Evolutionary conservation across 2,888 invertebrate genomes (phyloP), one percentile per base, ranked within the genome.

Genomic region (Phasia obesa): DNA sequence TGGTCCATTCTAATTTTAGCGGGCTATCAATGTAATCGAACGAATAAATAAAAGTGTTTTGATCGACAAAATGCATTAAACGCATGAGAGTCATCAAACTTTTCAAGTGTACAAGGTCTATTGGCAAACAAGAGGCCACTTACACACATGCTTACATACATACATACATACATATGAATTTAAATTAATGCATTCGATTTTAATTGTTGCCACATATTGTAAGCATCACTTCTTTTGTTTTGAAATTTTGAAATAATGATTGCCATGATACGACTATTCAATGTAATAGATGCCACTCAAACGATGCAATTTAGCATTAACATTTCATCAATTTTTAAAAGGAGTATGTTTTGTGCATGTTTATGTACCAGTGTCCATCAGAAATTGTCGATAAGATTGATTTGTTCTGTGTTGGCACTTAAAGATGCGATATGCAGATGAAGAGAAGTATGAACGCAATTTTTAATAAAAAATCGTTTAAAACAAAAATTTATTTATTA

Each of bases 151-250:
- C n/a, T n/a, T n/a, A n/a, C n/a, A n/a, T n/a, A n/a, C n/a, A n/a
- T n/a, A n/a, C n/a, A n/a, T n/a, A n/a, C n/a, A n/a, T n/a, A n/a
- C n/a, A n/a, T n/a, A n/a, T n/a, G n/a, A n/a, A 7, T 64, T 31
- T 51, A 3, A 21, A 2, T 25, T 59, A 75, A 75, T 49, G 53
- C 60, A 67, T 64, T 77, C 31, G 25, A n/a, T 74, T 53, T 81
- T 74, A 79, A 77, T 82, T 77, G 70, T 69, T 79, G 78, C 82
- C 35, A 60, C 79, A 83, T 75, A 75, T 79, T 75, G 75, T 49
- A 57, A 27, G 49, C 55, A 83, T 79, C 55, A 83, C 59, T 47
- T 23, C 44, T 47, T 21, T 2, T 59, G n/a, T 59, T 25, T 55
- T 75, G 35, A 19, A 13, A 13, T 1, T 27, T 9, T 38, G 15